Evolutionary conservation across 2,888 invertebrate genomes (phyloP), one percentile per base, ranked within the genome.

Genomic region (Perithous albicinctus): DNA sequence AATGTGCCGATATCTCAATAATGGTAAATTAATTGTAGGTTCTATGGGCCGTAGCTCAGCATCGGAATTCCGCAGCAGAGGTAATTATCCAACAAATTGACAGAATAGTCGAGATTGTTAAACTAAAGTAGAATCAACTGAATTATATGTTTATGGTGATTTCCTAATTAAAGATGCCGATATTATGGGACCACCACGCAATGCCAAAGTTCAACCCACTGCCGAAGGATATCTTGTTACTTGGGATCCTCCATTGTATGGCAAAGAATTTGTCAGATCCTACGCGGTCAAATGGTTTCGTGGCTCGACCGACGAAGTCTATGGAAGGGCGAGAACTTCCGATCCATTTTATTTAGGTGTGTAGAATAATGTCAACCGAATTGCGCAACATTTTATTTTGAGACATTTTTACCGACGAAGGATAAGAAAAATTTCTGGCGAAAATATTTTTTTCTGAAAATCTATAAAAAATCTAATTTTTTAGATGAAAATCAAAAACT

Each of bases 211-310:
- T 69, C 94, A 95, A 32, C 94, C 95, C 77, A 95, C 96, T 56
- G 95, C 95, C 67, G 96, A 96, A 82, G 97, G 97, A 29, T 96
- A 96, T 92, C 93, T 96, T 73, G 95, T 98, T 51, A 95, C 95
- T 78, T 97, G 97, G 97, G 94, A 95, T 80, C 94, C 94, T 74
- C 96, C 96, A 0, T 93, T 93, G 29, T 93, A 94, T 77, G 95
- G 95, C 0, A 92, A 93, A 80, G 94, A 95, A 32, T 93, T 93
- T 46, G 91, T 96, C 26, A 93, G 95, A 76, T 92, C 94, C 54
- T 97, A 97, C 90, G 93, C 94, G 5, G 94, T 97, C 48, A 95
- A 95, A 88, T 97, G 97, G 96, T 95, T 94, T 91, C 94, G 95
- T 86, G 95, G 95, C 66, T 94, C 94, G 6, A 93, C 93, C 32